These are phyloP conservation scores for Tragelaphus eurycerus DNA, from an alignment of 2,797 vertebrate genomes.

Conservation along the genomic window DNA sequence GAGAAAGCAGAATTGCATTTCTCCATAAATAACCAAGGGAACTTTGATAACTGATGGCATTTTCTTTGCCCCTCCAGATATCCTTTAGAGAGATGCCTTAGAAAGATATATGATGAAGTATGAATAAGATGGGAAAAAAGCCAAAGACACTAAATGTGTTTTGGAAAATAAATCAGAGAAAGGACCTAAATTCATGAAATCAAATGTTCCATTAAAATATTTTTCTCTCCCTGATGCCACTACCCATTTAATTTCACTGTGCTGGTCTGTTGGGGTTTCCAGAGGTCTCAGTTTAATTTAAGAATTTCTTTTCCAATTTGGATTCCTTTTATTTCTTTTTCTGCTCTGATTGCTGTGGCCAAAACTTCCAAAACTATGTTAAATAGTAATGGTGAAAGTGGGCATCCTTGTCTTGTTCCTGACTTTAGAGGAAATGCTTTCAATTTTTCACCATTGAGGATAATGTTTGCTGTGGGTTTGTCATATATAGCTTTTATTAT, in stretches of 20 bases:
- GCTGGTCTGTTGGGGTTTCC: constrained; percentile 1
- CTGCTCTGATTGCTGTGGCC: too few relatives aligned
- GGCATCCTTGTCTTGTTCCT: too few relatives aligned
- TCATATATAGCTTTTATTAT: too few relatives aligned
- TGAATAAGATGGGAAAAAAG: not conserved
- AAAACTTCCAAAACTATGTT: too few relatives aligned
- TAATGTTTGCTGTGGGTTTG: too few relatives aligned
- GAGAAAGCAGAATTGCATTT: constrained; percentile 16
- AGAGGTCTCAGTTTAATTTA: constrained; percentile 52
- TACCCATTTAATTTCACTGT: constrained; percentile 13
- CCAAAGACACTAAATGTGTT: not conserved
- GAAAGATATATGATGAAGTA: not conserved
- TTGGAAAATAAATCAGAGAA: constrained; percentile 8
- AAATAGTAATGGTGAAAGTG: too few relatives aligned
- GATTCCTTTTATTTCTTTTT: too few relatives aligned
- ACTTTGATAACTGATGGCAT: not conserved
- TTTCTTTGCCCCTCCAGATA: constrained; percentile 19
- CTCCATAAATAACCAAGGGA: not conserved
- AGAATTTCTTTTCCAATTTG: not conserved
- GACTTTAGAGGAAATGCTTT: too few relatives aligned
- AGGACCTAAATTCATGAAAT: constrained; percentile 19
- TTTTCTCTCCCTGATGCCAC: not conserved
- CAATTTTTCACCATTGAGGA: too few relatives aligned
- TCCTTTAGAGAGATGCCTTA: not conserved
- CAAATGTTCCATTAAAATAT: not conserved